Evolutionary conservation across 2,113 vertebrate genomes (phyloP).

Genomic region (Prionailurus viverrinus): DNA sequence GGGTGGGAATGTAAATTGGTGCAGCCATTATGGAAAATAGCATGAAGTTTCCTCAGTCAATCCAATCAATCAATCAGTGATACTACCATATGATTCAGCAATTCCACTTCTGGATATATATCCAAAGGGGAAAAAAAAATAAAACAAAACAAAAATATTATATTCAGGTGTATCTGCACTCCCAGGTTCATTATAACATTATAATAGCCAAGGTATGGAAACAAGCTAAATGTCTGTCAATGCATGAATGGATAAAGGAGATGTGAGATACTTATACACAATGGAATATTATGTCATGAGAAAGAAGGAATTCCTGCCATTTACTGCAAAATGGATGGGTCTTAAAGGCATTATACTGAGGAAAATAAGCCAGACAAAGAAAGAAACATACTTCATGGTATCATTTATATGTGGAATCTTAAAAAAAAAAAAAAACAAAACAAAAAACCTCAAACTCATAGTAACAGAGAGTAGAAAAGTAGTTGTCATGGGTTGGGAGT

Average conservation of each 20-base stretch:
- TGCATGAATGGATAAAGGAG: not conserved
- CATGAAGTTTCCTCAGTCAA: not conserved
- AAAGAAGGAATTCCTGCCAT: not conserved
- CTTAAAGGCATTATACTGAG: not conserved
- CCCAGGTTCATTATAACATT: not conserved
- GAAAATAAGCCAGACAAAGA: not conserved
- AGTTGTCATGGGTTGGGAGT: not conserved
- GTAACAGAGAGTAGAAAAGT: not conserved
- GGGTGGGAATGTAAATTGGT: not conserved
- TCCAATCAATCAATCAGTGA: not conserved
- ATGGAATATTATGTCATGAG: not conserved
- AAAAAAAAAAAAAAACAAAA: not conserved
- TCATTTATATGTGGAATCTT: not conserved
- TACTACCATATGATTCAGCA: not conserved
- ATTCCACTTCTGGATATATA: not conserved
- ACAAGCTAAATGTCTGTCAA: not conserved
- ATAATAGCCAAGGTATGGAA: not conserved
- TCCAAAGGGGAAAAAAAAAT: not conserved
- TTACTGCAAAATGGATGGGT: not conserved
- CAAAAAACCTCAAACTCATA: not conserved
- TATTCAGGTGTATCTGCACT: not conserved
- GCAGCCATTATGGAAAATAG: not conserved
- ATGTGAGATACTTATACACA: not conserved
- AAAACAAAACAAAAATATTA: not conserved
- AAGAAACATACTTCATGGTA: not conserved